Evolutionary conservation across 1,140 invertebrate genomes (phyloP).

Genomic region (Eciton burchellii): DNA sequence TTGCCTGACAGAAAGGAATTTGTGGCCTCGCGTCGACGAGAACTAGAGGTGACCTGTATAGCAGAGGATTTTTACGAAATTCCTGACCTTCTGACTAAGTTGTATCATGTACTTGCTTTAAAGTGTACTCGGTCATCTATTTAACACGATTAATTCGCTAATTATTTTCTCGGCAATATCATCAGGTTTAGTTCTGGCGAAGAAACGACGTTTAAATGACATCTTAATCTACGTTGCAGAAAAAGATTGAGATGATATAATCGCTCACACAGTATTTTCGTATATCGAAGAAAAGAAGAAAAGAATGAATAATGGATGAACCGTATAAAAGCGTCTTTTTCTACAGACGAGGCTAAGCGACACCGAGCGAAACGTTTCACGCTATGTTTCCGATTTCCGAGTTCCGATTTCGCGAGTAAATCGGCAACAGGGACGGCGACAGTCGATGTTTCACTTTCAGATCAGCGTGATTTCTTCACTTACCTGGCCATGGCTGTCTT

Average conservation of each 20-base stretch:
- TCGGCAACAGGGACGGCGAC: neutral
- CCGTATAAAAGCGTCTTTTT: conserved; percentile 17
- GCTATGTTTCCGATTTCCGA: no score
- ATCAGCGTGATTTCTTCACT: neutral
- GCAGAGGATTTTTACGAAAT: neutral
- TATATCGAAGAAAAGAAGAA: no score
- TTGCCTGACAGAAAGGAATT: conserved; percentile 80
- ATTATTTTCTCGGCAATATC: neutral
- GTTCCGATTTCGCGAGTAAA: conserved; percentile 1
- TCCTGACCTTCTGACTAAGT: neutral
- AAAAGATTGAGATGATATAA: neutral
- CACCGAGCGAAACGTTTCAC: no score
- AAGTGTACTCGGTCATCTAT: no score
- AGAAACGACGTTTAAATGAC: no score
- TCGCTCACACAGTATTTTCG: neutral
- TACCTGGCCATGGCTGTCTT: conserved; percentile 75
- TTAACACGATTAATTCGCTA: no score
- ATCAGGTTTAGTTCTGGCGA: neutral
- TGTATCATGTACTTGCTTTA: no score
- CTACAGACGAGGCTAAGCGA: no score
- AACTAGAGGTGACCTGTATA: conserved; percentile 67
- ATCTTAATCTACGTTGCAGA: neutral
- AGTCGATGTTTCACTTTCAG: neutral
- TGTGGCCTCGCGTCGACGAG: conserved; percentile 74
- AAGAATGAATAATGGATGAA: conserved; percentile 5